Evolutionary conservation across 2,797 vertebrate species (phyloP).

Genomic region (Clarias laeviceps): DNA sequence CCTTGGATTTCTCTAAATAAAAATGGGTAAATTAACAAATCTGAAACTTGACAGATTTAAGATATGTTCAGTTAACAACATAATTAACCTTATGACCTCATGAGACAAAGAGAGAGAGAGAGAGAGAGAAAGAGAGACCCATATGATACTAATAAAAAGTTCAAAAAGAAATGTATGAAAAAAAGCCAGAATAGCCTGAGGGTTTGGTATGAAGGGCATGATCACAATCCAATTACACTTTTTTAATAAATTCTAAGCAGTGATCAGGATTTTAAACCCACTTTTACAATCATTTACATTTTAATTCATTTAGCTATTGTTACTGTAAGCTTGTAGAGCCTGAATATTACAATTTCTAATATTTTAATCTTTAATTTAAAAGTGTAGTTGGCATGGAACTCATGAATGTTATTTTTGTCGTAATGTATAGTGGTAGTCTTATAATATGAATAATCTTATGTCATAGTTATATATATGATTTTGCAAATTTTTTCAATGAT

Average conservation of each 20-base stretch:
- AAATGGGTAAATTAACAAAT: not conserved
- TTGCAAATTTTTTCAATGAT: not conserved
- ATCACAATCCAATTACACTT: conserved; percentile 12
- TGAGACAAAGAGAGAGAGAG: not conserved
- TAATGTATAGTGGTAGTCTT: too few species aligned
- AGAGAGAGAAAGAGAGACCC: not conserved
- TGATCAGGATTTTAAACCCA: not conserved
- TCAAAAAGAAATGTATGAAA: conserved; percentile 4
- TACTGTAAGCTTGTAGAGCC: not conserved
- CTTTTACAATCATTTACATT: not conserved
- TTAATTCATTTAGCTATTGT: not conserved
- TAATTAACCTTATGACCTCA: conserved; percentile 16
- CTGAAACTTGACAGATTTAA: not conserved
- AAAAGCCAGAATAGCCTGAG: not conserved
- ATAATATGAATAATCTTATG: too few species aligned
- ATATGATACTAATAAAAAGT: conserved; percentile 12
- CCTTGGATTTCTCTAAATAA: conserved; percentile 2
- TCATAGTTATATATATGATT: not conserved
- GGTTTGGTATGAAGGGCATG: not conserved
- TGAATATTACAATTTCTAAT: conserved; percentile 8
- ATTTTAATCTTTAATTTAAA: conserved; percentile 3
- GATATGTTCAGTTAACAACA: not conserved
- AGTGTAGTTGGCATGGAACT: not conserved
- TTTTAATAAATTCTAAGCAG: not conserved
- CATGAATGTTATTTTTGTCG: too few species aligned